Base-by-base conservation (phyloP, 2,113 vertebrate species). In the Oriolus oriolus region DNA sequence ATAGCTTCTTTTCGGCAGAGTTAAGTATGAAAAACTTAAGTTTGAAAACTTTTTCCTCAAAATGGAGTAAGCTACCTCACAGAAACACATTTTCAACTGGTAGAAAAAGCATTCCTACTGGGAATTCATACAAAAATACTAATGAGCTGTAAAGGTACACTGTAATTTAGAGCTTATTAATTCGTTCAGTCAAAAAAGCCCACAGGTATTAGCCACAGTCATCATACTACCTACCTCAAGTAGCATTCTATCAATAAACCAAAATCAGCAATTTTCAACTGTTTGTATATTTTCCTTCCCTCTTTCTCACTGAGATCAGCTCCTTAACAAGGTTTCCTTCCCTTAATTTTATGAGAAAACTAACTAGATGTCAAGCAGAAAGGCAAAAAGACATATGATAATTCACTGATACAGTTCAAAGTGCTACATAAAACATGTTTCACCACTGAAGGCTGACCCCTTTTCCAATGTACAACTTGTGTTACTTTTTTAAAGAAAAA, bases 121-220 rank as follows among this genome's bases (percentile, higher is more conserved):
- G 78, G 87, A 91, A 84, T 91, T 71, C 27, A 66, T 35, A 81
- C 24, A 84, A 63, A 94, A 69, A 35, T 81, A 89, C 61, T 93
- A 89, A 91, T 56, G 70, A 93, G 70, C 61, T 91, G 24, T 49
- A 87, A 94, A 91, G 42, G 19, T 75, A 89, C 44, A 89, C 16
- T 19, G 19, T 45, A 96, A 88, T 90, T 88, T 61, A 93, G 30
- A 79, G 61, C 31, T 91, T 89, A 79, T 68, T 87, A 90, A 91
- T 91, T 93, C 85, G 21, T 87, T 76, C 84, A 85, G 74, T 76
- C 19, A 95, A 93, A 87, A 53, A 93, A 87, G 70, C 41, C 78
- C 70, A 74, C 28, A 80, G 90, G 42, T 93, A 83, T 68, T 59
- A 90, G 63, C 23, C 26, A 60, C 2, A 60, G 78, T 24, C 66